phyloP scores from a whole-genome alignment of 2,797 vertebrate species.

The Acanthurus tractus region DNA sequence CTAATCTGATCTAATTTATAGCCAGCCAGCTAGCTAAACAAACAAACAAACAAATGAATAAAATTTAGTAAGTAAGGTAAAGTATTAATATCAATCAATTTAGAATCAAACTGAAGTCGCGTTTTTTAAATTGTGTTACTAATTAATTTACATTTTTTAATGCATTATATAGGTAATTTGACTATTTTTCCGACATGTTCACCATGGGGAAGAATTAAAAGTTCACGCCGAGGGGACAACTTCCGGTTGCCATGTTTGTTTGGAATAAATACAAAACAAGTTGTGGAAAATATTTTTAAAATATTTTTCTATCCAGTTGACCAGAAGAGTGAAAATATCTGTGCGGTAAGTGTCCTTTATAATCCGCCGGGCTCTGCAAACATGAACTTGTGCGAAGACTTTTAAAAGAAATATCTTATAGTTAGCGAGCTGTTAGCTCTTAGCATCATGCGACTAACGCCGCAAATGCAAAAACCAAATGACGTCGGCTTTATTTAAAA shows the following conservation, averaged over 20 bases:
- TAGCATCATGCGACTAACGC: neutral
- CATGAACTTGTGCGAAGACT: neutral
- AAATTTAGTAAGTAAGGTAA: too few species aligned
- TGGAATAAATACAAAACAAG: neutral
- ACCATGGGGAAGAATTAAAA: neutral
- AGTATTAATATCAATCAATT: too few species aligned
- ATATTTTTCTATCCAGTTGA: accelerated
- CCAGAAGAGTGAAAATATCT: neutral
- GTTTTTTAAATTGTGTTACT: too few species aligned
- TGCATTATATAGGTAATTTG: neutral
- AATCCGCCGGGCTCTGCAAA: neutral
- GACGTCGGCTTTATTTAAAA: too few species aligned
- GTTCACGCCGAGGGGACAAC: neutral
- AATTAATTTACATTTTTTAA: neutral
- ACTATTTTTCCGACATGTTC: neutral
- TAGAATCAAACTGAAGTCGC: too few species aligned
- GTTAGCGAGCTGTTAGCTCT: neutral
- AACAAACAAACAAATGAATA: too few species aligned
- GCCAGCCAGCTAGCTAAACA: too few species aligned
- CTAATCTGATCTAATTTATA: too few species aligned
- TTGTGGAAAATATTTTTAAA: too few species aligned
- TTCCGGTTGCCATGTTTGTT: constrained; percentile 32
- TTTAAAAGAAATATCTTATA: neutral
- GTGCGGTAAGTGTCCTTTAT: neutral
- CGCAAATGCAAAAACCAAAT: too few species aligned